These are phyloP conservation scores for Bucco capensis DNA, from an alignment of 2,113 vertebrate genomes.

Conservation along the genomic window DNA sequence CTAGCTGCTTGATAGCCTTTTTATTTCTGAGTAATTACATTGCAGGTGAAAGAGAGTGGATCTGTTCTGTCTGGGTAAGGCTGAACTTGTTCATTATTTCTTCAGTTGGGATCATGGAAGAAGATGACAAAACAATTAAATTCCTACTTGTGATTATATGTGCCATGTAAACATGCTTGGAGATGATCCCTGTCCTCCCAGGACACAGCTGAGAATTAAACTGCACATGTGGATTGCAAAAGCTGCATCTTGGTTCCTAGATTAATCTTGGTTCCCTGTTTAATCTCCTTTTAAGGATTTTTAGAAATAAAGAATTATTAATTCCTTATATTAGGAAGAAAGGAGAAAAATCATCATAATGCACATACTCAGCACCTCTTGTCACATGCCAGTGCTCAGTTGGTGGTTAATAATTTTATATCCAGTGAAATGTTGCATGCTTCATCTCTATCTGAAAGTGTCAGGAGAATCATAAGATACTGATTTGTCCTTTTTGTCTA, in stretches of 20 bases:
- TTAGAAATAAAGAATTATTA: not conserved
- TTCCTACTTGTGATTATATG: not conserved
- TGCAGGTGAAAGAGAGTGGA: not conserved
- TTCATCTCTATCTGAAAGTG: not conserved
- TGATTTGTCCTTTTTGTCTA: not conserved
- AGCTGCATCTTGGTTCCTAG: not conserved
- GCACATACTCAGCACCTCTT: not conserved
- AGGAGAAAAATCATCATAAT: not conserved
- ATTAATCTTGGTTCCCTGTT: too few species aligned
- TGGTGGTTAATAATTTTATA: not conserved
- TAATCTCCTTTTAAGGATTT: not conserved
- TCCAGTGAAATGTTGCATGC: not conserved
- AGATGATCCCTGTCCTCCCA: not conserved
- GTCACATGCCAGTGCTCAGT: accelerated
- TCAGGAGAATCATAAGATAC: not conserved
- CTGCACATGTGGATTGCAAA: not conserved
- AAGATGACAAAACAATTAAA: not conserved
- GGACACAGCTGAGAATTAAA: not conserved
- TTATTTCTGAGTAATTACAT: not conserved
- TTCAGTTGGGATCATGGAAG: not conserved
- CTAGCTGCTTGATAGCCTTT: not conserved
- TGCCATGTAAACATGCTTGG: not conserved
- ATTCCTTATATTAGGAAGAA: not conserved
- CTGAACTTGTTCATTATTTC: not conserved
- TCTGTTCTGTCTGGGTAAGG: not conserved